A percentile compares a stretch with the other conserved stretches of the same genome.
Conservation (phyloP, 2,113 vertebrate species). For the Anoplopoma fimbria region DNA sequence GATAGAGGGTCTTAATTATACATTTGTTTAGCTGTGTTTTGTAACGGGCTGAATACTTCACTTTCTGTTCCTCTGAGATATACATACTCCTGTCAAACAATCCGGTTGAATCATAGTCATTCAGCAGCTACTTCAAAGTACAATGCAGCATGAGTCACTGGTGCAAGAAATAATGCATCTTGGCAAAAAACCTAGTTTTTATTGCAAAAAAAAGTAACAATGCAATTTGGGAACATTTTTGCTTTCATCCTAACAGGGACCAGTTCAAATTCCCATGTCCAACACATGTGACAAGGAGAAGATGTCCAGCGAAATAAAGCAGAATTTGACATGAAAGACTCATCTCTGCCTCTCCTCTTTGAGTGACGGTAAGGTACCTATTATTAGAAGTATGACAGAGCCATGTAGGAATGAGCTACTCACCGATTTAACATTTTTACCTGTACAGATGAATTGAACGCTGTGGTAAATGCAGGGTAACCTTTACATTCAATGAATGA, state of each 20-base stretch:
- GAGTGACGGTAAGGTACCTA: slow-evolving; percentile 7
- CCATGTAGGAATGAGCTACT: not conserved
- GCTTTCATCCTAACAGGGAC: slow-evolving; percentile 17
- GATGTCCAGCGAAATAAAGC: not conserved
- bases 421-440: not conserved
- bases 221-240: not conserved
- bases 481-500: not conserved
- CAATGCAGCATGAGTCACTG: slow-evolving; percentile 30
- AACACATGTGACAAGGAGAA: slow-evolving; percentile 7
- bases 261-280: not conserved
- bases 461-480: not conserved
- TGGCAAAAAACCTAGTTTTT: not conserved
- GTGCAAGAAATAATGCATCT: slow-evolving; percentile 10
- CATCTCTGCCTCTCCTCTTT: not conserved
- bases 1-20: slow-evolving; percentile 8
- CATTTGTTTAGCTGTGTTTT: slow-evolving; percentile 37
- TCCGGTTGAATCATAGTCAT: slow-evolving; percentile 44
- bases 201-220: not conserved
- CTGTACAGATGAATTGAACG: not conserved
- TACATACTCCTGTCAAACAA: slow-evolving; percentile 26
- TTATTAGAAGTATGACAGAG: slow-evolving; percentile 2
- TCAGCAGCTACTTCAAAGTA: slow-evolving; percentile 40
- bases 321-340: not conserved
- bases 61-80: slow-evolving; percentile 31
- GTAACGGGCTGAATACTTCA: not conserved